Evolutionary conservation across 2,113 vertebrate species (phyloP).

Genomic region (Tiliqua scincoides): DNA sequence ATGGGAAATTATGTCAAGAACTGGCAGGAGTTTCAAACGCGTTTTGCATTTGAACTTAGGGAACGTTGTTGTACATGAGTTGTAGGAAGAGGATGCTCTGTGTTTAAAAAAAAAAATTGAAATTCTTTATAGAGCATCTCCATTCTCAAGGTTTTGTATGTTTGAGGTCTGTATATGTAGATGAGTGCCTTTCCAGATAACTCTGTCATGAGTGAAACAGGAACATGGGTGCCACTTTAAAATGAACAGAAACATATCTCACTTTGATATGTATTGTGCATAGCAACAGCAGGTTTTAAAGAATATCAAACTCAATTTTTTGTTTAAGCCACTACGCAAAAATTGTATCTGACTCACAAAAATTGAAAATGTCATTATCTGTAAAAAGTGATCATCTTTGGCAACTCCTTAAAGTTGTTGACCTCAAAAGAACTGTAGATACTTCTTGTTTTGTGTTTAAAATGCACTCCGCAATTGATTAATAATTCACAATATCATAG

Average conservation of each 20-base stretch:
- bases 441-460: neutral
- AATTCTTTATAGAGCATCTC: neutral
- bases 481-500: neutral
- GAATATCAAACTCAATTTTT: neutral
- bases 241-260: rapidly evolving
- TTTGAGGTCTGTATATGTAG: neutral
- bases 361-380: neutral
- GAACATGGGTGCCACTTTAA: neutral
- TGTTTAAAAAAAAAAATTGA: neutral
- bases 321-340: neutral
- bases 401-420: conserved; percentile 1
- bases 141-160: neutral
- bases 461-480: neutral
- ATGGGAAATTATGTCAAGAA: neutral
- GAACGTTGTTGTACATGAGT: neutral
- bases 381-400: neutral
- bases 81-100: neutral
- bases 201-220: neutral
- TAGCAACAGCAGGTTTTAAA: neutral
- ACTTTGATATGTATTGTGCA: neutral
- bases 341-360: neutral
- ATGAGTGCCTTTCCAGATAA: neutral
- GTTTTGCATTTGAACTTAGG: neutral
- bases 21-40: neutral
- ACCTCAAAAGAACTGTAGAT: neutral